Base-by-base conservation (phyloP, 2,797 vertebrate species). In the Mus minutoides region DNA sequence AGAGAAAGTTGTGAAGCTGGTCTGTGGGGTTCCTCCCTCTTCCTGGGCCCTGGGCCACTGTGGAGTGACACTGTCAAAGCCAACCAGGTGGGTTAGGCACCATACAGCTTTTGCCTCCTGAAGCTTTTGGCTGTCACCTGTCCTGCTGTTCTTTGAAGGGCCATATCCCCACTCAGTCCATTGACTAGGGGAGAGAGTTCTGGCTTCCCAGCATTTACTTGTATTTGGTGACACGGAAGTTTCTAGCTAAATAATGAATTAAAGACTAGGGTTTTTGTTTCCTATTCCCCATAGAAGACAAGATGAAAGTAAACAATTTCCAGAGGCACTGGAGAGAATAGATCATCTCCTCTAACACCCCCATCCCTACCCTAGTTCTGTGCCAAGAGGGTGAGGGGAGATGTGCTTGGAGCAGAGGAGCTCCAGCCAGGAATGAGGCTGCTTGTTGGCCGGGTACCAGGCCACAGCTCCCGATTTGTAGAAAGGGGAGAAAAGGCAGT, bases 371-470 rank as follows among this genome's bases (percentile, higher is more conserved):
- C 82, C 88, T 52, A 40, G 90, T 90, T 92, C 86, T 19, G 90
- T 96, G 97, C 97, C 97, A 97, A 96, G 96, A 97, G 96, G 95
- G 85, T 96, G 96, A 95, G 96, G 96, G 96, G 97, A 93, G 95
- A 94, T 96, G 94, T 79, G 96, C 95, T 90, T 94, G 94, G 93
- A 96, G 96, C 86, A 90, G 97, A 84, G 93, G 92, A 88, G 91
- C 64, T 92, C 54, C 94, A 97, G 96, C 96, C 94, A 97, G 97
- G 84, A 97, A 87, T 1, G 77, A 97, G 92, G 94, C 97, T 96
- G 97, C 95, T 92, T 96, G 90, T 96, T 98, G 97, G 97, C 97
- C 93, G 3, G 22, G 88, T 96, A 96, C 96, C 97, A 97, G 97
- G 95, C 97, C 97, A 97, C 94, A 19, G 85, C 85, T 96, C 96